Conservation (phyloP, 2,797 vertebrate species). For the Notolepis coatsorum region DNA sequence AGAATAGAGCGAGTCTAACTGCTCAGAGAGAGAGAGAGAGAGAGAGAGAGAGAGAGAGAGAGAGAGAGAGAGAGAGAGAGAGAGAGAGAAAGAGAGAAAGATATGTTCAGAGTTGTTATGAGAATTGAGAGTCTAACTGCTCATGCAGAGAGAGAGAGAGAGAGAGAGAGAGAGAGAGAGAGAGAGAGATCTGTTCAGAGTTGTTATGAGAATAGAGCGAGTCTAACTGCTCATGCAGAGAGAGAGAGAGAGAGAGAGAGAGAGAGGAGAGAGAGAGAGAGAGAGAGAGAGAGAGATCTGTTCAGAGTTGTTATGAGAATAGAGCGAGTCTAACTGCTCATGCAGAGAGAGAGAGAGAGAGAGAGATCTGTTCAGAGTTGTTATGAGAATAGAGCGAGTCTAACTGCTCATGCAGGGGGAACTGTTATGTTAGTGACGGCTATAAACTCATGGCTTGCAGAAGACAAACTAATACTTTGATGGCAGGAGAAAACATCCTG, state of each 20-base stretch:
- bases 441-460: neutral
- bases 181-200: no score
- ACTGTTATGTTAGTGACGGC: neutral
- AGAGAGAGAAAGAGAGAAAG: no score
- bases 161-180: no score
- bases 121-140: no score
- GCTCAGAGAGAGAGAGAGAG: neutral
- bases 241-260: neutral
- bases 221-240: no score
- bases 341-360: conserved; percentile 7
- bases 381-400: conserved; percentile 28
- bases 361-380: neutral
- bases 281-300: neutral
- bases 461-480: neutral
- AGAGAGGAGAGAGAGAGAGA: conserved; percentile 25
- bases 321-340: conserved; percentile 2
- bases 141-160: no score
- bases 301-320: conserved; percentile 18
- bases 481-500: neutral
- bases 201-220: no score
- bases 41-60: no score
- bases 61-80: no score
- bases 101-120: no score
- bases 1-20: neutral
- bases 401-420: conserved; percentile 2